These are phyloP conservation scores for Poicephalus gulielmi DNA, from an alignment of 2,113 vertebrate species.

Conservation along the genomic window DNA sequence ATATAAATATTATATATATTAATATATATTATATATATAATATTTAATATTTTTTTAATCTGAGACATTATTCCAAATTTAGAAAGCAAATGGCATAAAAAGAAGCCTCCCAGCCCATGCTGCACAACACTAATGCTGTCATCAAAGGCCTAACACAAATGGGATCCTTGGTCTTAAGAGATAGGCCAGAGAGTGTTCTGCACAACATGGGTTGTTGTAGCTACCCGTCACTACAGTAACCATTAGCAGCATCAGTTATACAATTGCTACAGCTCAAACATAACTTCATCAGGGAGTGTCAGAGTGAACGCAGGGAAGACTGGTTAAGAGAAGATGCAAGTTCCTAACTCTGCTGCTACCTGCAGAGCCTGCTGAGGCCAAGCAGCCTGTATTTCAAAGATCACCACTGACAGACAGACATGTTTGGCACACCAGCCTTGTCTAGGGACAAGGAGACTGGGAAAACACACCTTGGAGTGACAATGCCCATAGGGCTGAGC, in stretches of 20 bases:
- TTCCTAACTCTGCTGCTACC: constrained; percentile 50
- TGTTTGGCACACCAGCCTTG: not conserved
- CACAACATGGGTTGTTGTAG: not conserved
- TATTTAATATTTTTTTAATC: not conserved
- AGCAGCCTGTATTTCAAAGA: not conserved
- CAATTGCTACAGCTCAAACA: not conserved
- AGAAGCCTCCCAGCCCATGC: not conserved
- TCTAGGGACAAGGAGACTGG: not conserved
- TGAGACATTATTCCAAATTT: not conserved
- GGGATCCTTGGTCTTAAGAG: not conserved
- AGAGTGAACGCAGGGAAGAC: not conserved
- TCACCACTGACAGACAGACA: not conserved
- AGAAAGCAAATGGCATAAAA: not conserved
- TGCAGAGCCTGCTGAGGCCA: constrained; percentile 33
- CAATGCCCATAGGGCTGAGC: constrained; percentile 71
- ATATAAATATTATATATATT: too few species aligned
- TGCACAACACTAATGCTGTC: not conserved
- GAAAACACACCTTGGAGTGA: constrained; percentile 70
- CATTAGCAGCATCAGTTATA: not conserved
- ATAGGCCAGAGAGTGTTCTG: not conserved
- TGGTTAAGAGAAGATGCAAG: not conserved
- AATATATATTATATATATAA: too few species aligned
- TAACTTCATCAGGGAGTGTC: not conserved
- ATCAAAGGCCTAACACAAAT: not conserved
- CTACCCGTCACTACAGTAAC: not conserved